Conservation (phyloP, 2,113 vertebrate species). For the Sinocyclocheilus anophthalmus region DNA sequence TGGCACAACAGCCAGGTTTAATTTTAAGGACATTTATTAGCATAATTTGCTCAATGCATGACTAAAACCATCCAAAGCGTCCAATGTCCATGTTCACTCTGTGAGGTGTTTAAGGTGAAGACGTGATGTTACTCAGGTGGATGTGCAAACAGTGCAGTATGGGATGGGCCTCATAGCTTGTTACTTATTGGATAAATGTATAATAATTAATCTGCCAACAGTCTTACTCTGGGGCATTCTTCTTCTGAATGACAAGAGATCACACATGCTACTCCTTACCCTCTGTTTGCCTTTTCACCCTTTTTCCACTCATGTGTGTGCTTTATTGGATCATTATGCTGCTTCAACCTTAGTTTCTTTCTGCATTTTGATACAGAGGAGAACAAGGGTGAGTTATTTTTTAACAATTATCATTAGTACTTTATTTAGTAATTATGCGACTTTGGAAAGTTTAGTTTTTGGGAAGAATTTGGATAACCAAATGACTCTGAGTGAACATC, state of each 20-base stretch:
- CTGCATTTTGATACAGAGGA: neutral
- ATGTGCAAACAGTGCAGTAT: constrained; percentile 62
- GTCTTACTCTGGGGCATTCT: neutral
- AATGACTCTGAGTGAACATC: neutral
- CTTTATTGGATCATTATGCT: neutral
- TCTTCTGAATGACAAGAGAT: neutral
- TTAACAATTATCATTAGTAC: neutral
- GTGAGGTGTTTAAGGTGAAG: no score
- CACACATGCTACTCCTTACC: neutral
- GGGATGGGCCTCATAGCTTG: constrained; percentile 58
- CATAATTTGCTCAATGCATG: no score
- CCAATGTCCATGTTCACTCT: no score
- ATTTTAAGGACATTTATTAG: no score
- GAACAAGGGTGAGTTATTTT: neutral
- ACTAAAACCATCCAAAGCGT: no score
- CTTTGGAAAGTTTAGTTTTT: neutral
- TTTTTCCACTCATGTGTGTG: neutral
- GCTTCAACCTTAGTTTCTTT: no score
- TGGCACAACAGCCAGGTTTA: no score
- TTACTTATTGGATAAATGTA: constrained; percentile 73
- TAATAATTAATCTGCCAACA: constrained; percentile 54
- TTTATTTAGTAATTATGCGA: neutral
- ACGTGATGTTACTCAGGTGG: constrained; percentile 24
- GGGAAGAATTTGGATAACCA: neutral
- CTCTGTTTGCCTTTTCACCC: neutral